Base-by-base conservation (phyloP, 2,888 invertebrate genomes). In the Volucella zonaria region DNA sequence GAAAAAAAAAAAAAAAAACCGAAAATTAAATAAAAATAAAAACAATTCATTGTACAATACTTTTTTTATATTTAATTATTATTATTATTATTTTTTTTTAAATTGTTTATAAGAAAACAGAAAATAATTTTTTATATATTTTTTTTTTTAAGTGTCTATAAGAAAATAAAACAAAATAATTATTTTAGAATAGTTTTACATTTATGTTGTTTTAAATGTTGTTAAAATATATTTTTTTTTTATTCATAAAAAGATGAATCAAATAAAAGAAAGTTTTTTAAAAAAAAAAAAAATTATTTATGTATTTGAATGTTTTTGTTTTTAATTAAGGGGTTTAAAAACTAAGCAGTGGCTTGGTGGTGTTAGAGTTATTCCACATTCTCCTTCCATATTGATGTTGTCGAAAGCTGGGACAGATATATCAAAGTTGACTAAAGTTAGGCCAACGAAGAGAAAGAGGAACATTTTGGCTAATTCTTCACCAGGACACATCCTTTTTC, bases 401-500 rank as follows among this genome's bases (percentile, higher is more conserved):
- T 91, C 90, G n/a, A 89, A 89, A 8, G 89, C 61, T 18, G 91
- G 90, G 12, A 93, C 78, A 0, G 90, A 89, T 23, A 95, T 83
- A 1, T 89, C 83, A 88, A 94, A 95, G 3, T 93, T 93, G 9
- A 94, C 92, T 0, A 96, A 89, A 10, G 97, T 92, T 47, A 93
- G 93, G 0, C 95, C 94, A 8, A 93, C 93, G 61, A 95, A 95
- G 1, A 96, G 90, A 78, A 93, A 94, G 38, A 95, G 89, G 23
- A 95, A 89, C 95, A 96, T 96, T 86, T 94, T 94, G 0, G 96
- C 96, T 54, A 97, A 91, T 89, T 97, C 97, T 82, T 97, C 97
- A 0, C 97, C 97, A 0, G 96, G 94, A 89, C 97, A 97, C 93
- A 96, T 95, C 43, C 97, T 94, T 90, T 96, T 96, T 18, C 96